Conservation (phyloP, 2,888 invertebrate genomes). For the Apotomis capreana region DNA sequence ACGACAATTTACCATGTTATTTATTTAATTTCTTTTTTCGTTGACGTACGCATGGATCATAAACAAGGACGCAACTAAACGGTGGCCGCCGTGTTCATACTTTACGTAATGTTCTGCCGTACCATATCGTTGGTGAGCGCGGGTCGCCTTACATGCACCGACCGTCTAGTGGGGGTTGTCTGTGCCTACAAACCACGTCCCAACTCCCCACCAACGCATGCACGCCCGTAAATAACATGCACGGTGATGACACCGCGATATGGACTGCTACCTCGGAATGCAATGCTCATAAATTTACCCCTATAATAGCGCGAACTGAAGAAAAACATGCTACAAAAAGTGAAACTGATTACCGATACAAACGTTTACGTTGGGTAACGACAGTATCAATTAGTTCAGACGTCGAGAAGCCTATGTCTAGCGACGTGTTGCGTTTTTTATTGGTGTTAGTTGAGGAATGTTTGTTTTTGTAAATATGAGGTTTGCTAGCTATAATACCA, state of each 20-base stretch:
- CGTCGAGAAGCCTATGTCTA: slow-evolving; percentile 8
- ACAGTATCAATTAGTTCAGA: slow-evolving; percentile 26
- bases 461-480: not conserved
- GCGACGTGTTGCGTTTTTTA: not conserved
- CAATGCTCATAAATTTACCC: slow-evolving; percentile 32
- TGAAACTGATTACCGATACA: slow-evolving; percentile 19
- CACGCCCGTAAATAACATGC: slow-evolving; percentile 19
- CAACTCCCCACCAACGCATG: not conserved
- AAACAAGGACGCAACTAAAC: too few relatives aligned
- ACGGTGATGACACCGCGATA: slow-evolving; percentile 31
- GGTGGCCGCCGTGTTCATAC: too few relatives aligned
- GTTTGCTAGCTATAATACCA: too few relatives aligned
- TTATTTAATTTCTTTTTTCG: too few relatives aligned
- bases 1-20: too few relatives aligned
- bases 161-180: too few relatives aligned
- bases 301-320: slow-evolving; percentile 24
- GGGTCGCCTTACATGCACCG: too few relatives aligned
- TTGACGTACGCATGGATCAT: too few relatives aligned
- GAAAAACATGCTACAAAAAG: slow-evolving; percentile 30
- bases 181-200: not conserved
- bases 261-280: slow-evolving; percentile 41
- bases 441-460: not conserved
- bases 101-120: too few relatives aligned
- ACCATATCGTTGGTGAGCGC: too few relatives aligned
- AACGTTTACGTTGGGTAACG: slow-evolving; percentile 33